A percentile compares a stretch with the other conserved stretches of the same genome.
phyloP scores from a whole-genome alignment of 2,888 invertebrate species.

The Chrysodeixis includens region DNA sequence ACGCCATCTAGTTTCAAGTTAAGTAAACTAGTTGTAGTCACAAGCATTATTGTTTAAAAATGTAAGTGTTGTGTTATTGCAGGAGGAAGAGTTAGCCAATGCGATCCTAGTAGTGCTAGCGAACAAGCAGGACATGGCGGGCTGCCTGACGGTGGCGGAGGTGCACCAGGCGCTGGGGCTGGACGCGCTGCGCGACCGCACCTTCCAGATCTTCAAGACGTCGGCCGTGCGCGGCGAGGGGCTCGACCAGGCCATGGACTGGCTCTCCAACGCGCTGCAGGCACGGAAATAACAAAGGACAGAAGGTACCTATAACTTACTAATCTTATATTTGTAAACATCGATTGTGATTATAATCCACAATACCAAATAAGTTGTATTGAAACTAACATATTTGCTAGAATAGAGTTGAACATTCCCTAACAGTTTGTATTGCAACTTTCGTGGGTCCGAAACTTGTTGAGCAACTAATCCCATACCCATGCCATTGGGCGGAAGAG shows the following conservation, averaged over 20 bases:
- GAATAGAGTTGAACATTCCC: too few relatives aligned
- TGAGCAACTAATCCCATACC: too few relatives aligned
- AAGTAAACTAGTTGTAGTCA: neutral
- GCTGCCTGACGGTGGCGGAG: conserved; percentile 98
- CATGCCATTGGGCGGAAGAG: too few relatives aligned
- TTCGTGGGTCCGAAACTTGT: too few relatives aligned
- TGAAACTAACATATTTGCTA: too few relatives aligned
- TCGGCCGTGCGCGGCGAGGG: conserved; percentile 99
- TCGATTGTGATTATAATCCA: too few relatives aligned
- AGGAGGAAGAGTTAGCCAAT: conserved; percentile 99
- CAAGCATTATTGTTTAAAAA: neutral
- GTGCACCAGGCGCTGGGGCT: conserved; percentile 98
- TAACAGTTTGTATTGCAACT: too few relatives aligned
- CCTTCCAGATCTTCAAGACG: conserved; percentile 99
- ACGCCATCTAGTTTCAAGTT: too few relatives aligned
- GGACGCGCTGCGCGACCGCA: conserved; percentile 98
- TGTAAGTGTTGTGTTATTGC: conserved; percentile 19
- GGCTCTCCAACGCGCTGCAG: conserved; percentile 97
- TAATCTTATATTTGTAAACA: too few relatives aligned
- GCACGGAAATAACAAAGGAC: conserved; percentile 93
- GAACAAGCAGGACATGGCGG: conserved; percentile 99
- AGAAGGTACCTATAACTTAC: conserved; percentile 35
- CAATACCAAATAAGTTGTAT: too few relatives aligned
- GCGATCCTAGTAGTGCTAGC: conserved; percentile 99
- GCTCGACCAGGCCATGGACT: conserved; percentile 99